phyloP scores from a whole-genome alignment of 2,888 invertebrate genomes.

The Pseudanteris insignis region DNA sequence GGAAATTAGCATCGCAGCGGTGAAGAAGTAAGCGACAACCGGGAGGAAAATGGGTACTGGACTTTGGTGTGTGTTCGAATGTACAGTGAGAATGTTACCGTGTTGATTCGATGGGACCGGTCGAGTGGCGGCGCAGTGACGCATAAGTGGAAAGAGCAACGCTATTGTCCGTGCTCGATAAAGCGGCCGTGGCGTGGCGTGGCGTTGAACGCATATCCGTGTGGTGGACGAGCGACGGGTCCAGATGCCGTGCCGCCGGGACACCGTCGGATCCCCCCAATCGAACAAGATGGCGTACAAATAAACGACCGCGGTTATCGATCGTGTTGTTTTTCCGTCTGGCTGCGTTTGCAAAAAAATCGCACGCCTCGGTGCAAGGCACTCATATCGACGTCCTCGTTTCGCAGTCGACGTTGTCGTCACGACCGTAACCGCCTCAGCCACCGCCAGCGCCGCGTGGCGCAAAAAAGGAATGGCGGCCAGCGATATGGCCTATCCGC shows the following conservation, averaged over 20 bases:
- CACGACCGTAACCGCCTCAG: slow-evolving; percentile 2
- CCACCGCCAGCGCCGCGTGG: no score
- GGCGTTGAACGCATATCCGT: no score
- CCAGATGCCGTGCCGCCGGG: no score
- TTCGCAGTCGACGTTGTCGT: slow-evolving; percentile 27
- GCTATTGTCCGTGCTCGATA: slow-evolving; percentile 15
- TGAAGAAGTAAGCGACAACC: no score
- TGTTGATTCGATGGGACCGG: slow-evolving; percentile 61
- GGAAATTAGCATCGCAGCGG: no score
- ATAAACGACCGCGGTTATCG: slow-evolving; percentile 25
- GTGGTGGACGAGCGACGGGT: no score
- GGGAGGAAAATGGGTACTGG: no score
- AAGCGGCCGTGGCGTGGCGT: no score
- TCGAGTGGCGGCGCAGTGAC: slow-evolving; percentile 49
- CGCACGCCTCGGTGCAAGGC: slow-evolving; percentile 5
- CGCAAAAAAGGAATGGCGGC: slow-evolving; percentile 24
- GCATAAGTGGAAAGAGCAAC: slow-evolving; percentile 36
- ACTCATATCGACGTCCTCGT: slow-evolving; percentile 31
- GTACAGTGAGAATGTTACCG: no score
- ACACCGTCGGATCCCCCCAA: not conserved
- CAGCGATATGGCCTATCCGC: slow-evolving; percentile 2
- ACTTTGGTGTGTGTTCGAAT: no score
- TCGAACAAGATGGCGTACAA: slow-evolving; percentile 24
- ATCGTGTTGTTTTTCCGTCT: slow-evolving; percentile 12
- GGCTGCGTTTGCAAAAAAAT: slow-evolving; percentile 7